phyloP scores from a whole-genome alignment of 2,888 invertebrate species.

The Drosophila aldrichi region DNA sequence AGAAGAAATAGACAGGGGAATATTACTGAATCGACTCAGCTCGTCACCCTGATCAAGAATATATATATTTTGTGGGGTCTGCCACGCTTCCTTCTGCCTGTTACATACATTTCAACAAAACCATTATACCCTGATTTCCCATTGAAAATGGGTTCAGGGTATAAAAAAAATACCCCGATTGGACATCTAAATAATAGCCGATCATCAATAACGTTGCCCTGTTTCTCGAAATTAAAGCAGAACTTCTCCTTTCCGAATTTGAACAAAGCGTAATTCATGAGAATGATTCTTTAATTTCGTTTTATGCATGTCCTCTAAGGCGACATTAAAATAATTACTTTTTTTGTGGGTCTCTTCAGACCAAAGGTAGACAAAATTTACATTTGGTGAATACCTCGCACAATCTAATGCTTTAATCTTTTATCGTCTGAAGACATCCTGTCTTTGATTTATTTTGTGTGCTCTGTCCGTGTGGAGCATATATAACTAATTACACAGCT shows the following conservation, averaged over 20 bases:
- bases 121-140: no score
- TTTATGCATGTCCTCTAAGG: conserved; percentile 44
- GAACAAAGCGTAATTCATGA: conserved; percentile 34
- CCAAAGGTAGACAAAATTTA: neutral
- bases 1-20: no score
- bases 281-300: conserved; percentile 38
- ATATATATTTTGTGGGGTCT: no score
- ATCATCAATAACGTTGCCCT: conserved; percentile 56
- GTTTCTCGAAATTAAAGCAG: conserved; percentile 44
- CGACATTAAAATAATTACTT: conserved; percentile 68
- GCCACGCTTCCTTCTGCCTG: no score
- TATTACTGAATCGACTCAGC: no score
- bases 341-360: conserved; percentile 31
- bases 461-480: neutral
- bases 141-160: no score
- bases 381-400: conserved; percentile 3
- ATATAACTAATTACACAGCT: conserved; percentile 2
- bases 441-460: conserved; percentile 29
- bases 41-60: no score
- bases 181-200: conserved; percentile 54
- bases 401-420: conserved; percentile 63
- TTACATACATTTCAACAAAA: no score
- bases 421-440: conserved; percentile 59
- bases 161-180: neutral
- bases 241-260: conserved; percentile 30